Percentiles rank a stretch among this genome's conserved stretches.
Conservation (phyloP, 2,888 invertebrate genomes). For the Hypercompe scribonia region DNA sequence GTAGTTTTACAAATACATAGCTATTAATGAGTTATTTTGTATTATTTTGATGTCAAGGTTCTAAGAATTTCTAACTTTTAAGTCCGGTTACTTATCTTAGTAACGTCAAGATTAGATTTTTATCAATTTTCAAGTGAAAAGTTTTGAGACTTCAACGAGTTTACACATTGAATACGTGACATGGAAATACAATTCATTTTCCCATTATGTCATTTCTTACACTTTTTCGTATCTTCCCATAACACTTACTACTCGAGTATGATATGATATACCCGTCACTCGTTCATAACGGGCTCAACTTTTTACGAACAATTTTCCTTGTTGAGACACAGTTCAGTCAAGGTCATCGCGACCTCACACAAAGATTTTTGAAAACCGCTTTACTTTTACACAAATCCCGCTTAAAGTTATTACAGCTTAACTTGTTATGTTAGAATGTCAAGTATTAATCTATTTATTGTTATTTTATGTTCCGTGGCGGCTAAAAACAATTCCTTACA, state of each 20-base stretch:
- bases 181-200: background rate
- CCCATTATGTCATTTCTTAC: background rate
- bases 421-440: slow-evolving; percentile 29
- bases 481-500: slow-evolving; percentile 61
- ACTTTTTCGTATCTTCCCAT: background rate
- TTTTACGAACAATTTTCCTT: slow-evolving; percentile 13
- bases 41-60: no score
- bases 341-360: slow-evolving; percentile 9
- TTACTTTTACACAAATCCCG: slow-evolving; percentile 1
- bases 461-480: slow-evolving; percentile 47
- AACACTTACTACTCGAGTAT: background rate
- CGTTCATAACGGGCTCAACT: background rate
- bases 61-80: no score
- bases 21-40: no score
- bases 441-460: slow-evolving; percentile 52
- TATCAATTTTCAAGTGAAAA: no score
- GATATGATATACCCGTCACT: background rate
- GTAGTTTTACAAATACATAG: no score
- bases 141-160: background rate
- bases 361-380: background rate
- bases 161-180: background rate
- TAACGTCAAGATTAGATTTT: no score
- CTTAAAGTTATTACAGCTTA: slow-evolving; percentile 5
- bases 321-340: slow-evolving; percentile 7
- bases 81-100: no score